phyloP scores from a whole-genome alignment of 1,140 invertebrate genomes.

The Bombus ignitus region DNA sequence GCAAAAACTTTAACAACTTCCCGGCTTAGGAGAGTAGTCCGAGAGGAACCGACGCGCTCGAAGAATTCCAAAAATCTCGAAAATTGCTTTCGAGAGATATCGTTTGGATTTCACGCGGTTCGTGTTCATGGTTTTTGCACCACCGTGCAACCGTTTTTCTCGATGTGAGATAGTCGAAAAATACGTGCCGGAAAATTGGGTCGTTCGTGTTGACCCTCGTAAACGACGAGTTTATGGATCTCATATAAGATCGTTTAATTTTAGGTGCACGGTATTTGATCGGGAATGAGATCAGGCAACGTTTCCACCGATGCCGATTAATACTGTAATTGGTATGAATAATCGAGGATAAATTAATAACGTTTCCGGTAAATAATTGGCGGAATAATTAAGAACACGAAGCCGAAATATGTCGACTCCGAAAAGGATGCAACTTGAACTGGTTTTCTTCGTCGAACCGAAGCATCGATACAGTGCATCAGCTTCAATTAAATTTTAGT shows the following conservation, averaged over 20 bases:
- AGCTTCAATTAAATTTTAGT: neutral
- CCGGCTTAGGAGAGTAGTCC: neutral
- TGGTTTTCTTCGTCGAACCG: neutral
- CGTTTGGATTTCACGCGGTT: neutral
- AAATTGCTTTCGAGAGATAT: neutral
- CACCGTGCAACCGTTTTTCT: neutral
- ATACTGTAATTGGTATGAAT: neutral
- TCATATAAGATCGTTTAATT: neutral
- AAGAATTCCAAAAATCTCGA: conserved; percentile 10
- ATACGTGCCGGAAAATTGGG: neutral
- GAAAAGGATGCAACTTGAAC: neutral
- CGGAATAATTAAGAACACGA: too few species aligned
- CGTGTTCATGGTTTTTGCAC: neutral
- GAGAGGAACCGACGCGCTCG: neutral
- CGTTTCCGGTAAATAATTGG: too few species aligned
- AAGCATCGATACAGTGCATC: neutral
- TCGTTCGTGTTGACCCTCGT: neutral
- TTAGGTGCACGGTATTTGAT: neutral
- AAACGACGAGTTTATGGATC: neutral
- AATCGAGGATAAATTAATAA: neutral
- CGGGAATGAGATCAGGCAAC: neutral
- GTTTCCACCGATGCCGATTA: neutral
- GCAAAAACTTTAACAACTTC: conserved; percentile 33
- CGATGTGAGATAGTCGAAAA: neutral
- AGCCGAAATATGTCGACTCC: neutral